phyloP scores from a whole-genome alignment of 2,888 invertebrate species.

The Polymixis flavicincta region DNA sequence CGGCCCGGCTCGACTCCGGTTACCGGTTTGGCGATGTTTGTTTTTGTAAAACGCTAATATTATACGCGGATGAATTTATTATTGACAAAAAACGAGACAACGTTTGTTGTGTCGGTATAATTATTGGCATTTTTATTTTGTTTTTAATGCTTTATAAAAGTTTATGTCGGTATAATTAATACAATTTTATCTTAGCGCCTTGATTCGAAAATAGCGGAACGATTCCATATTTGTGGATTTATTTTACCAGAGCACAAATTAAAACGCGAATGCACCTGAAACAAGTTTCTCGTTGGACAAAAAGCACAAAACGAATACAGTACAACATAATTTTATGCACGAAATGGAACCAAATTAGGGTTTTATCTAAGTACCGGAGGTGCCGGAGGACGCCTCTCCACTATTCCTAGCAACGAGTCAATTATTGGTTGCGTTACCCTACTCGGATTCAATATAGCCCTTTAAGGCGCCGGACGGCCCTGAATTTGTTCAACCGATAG shows the following conservation, averaged over 20 bases:
- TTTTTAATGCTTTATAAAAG: conserved; percentile 57
- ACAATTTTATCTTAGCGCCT: conserved; percentile 46
- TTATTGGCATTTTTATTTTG: conserved; percentile 55
- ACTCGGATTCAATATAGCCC: conserved; percentile 71
- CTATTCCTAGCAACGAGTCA: conserved; percentile 79
- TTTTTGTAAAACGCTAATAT: conserved; percentile 71
- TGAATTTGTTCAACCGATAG: conserved; percentile 71
- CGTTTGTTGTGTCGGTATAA: conserved; percentile 45
- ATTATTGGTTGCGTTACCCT: conserved; percentile 76
- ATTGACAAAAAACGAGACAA: conserved; percentile 58
- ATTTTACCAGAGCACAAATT: conserved; percentile 17
- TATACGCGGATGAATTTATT: conserved; percentile 62
- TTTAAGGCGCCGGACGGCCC: conserved; percentile 66
- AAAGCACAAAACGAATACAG: conserved; percentile 36
- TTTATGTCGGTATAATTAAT: conserved; percentile 54
- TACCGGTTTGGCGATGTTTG: conserved; percentile 71
- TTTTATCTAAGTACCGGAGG: conserved; percentile 49
- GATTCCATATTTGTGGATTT: conserved; percentile 22
- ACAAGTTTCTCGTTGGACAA: conserved; percentile 21
- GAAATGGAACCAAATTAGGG: conserved; percentile 54
- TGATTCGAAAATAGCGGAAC: conserved; percentile 17
- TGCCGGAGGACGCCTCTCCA: conserved; percentile 43
- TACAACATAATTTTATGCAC: conserved; percentile 52
- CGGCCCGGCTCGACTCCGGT: conserved; percentile 48
- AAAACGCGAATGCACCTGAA: conserved; percentile 1